Conservation (phyloP, 2,797 vertebrate species). For the Capromys pilorides region DNA sequence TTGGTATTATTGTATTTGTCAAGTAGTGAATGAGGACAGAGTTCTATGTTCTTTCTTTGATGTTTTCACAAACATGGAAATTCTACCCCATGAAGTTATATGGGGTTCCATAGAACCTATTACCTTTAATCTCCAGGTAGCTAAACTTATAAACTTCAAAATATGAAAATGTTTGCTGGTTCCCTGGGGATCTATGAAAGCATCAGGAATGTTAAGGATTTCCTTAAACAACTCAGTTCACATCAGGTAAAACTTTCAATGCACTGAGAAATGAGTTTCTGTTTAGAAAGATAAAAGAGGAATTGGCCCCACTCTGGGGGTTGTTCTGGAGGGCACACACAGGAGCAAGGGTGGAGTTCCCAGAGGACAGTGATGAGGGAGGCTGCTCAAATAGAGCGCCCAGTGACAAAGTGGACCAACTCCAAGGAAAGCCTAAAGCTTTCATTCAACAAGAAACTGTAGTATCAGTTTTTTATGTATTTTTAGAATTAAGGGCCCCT, state of each 20-base stretch:
- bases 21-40: neutral
- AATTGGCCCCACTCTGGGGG: neutral
- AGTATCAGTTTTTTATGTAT: neutral
- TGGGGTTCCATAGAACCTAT: neutral
- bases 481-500: neutral
- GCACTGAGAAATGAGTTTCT: constrained; percentile 50
- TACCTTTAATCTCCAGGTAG: constrained; percentile 34
- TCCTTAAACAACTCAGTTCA: constrained; percentile 36
- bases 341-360: neutral
- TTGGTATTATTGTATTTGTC: neutral
- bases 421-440: neutral
- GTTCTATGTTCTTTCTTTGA: constrained; percentile 11
- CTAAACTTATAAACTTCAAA: constrained; percentile 56
- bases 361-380: neutral
- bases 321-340: neutral
- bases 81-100: neutral
- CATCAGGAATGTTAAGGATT: constrained; percentile 51
- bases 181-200: constrained; percentile 37
- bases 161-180: constrained; percentile 52
- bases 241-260: constrained; percentile 8
- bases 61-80: constrained; percentile 47
- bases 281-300: constrained; percentile 57
- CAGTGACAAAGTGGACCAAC: neutral
- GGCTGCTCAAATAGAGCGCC: neutral
- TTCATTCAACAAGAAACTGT: constrained; percentile 1